phyloP scores from a whole-genome alignment of 2,113 vertebrate species.

The Rhynchomys soricoides region DNA sequence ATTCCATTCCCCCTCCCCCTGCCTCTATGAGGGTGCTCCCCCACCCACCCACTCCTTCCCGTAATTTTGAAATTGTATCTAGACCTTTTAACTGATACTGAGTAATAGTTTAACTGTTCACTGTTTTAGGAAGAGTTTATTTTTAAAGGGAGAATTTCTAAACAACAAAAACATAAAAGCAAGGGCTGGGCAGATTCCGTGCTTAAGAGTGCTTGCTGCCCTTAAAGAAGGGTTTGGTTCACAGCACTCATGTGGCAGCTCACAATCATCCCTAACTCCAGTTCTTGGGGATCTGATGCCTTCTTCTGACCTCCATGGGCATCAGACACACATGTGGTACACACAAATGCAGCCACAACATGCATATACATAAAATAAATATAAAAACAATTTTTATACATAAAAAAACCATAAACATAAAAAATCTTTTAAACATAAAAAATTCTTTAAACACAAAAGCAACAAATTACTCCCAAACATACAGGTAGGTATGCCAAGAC shows the following conservation, averaged over 20 bases:
- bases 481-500: background rate
- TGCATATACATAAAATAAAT: background rate
- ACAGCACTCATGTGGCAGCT: background rate
- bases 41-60: too few species aligned
- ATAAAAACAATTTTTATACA: too few species aligned
- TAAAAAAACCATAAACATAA: background rate
- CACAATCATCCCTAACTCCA: background rate
- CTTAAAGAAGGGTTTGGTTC: background rate
- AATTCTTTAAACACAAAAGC: background rate
- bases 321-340: background rate
- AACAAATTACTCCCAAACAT: background rate
- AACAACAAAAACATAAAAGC: background rate
- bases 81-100: background rate
- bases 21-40: too few species aligned
- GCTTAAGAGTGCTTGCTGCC: too few species aligned
- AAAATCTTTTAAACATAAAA: background rate
- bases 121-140: background rate
- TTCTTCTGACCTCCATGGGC: background rate
- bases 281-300: background rate
- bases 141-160: background rate
- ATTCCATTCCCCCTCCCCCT: too few species aligned
- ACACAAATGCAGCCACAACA: background rate
- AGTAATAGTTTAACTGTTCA: constrained; percentile 10
- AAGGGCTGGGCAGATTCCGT: background rate
- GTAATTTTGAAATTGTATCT: background rate